phyloP scores from a whole-genome alignment of 2,113 vertebrate genomes.

The Marcusenius ussheri region DNA sequence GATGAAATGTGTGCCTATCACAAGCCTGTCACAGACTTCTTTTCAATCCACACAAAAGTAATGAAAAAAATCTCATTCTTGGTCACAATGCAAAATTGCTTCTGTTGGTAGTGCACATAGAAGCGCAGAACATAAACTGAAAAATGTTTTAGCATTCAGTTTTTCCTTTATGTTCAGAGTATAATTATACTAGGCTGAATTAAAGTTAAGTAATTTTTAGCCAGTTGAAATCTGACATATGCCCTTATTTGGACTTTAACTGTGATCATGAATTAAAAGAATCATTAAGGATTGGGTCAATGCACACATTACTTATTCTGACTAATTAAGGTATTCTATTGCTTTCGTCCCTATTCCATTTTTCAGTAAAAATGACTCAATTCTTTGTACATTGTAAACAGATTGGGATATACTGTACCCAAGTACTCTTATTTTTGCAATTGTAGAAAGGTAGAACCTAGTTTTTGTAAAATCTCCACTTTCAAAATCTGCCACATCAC shows the following conservation, averaged over 20 bases:
- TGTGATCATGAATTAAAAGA: background rate
- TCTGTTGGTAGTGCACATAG: background rate
- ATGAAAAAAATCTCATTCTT: background rate
- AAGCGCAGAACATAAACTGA: background rate
- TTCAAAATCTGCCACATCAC: background rate
- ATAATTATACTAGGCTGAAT: background rate
- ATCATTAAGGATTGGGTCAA: background rate
- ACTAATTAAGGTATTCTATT: background rate
- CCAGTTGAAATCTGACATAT: background rate
- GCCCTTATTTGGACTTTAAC: background rate
- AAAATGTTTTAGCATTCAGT: background rate
- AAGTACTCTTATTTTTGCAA: background rate
- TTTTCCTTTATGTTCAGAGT: background rate
- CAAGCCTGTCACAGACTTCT: background rate
- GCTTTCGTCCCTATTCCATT: background rate
- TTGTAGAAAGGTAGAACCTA: background rate
- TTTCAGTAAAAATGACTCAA: background rate
- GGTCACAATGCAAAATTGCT: background rate
- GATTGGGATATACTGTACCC: background rate
- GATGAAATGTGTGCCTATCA: background rate
- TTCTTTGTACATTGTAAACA: background rate
- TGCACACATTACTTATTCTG: background rate
- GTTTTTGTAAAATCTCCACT: background rate
- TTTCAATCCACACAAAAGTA: background rate
- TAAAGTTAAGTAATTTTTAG: background rate